Evolutionary conservation across 2,797 vertebrate species (phyloP).

Genomic region (Gouania willdenowi): DNA sequence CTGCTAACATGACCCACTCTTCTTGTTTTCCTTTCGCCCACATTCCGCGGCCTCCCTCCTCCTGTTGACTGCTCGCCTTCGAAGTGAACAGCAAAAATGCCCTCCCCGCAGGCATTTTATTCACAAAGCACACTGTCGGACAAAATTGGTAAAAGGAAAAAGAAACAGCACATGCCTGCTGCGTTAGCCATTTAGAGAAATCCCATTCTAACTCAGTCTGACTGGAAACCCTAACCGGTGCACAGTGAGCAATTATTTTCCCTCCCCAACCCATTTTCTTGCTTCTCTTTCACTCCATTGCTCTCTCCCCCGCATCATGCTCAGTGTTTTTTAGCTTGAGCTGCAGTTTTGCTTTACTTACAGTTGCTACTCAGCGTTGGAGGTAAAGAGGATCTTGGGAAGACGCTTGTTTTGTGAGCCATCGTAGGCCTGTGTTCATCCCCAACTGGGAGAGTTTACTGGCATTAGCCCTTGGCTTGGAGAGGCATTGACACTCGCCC

Average conservation of each 20-base stretch:
- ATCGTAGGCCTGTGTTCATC: conserved; percentile 55
- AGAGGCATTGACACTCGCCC: conserved; percentile 74
- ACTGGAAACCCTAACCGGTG: conserved; percentile 58
- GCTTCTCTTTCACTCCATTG: conserved; percentile 52
- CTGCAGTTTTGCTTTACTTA: conserved; percentile 74
- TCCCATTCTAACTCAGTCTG: conserved; percentile 50
- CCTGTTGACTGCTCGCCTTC: conserved; percentile 53
- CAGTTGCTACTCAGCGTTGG: conserved; percentile 68
- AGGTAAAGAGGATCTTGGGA: conserved; percentile 80
- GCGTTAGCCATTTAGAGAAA: conserved; percentile 67
- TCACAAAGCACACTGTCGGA: conserved; percentile 45
- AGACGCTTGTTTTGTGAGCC: conserved; percentile 67
- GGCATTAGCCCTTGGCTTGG: conserved; percentile 73
- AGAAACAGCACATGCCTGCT: conserved; percentile 43
- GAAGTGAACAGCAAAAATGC: conserved; percentile 53
- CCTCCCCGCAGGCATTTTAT: conserved; percentile 54
- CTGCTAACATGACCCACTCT: conserved; percentile 1
- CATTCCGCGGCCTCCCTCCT: conserved; percentile 28
- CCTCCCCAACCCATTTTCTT: conserved; percentile 56
- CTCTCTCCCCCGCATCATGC: conserved; percentile 41
- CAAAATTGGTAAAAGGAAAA: conserved; percentile 25
- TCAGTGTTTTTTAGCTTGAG: conserved; percentile 68
- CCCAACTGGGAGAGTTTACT: conserved; percentile 76
- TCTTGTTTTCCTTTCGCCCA: conserved; percentile 21
- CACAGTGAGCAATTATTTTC: conserved; percentile 60